Evolutionary conservation across 2,797 vertebrate species (phyloP).

Genomic region (Pseudotriccus pelzelni): DNA sequence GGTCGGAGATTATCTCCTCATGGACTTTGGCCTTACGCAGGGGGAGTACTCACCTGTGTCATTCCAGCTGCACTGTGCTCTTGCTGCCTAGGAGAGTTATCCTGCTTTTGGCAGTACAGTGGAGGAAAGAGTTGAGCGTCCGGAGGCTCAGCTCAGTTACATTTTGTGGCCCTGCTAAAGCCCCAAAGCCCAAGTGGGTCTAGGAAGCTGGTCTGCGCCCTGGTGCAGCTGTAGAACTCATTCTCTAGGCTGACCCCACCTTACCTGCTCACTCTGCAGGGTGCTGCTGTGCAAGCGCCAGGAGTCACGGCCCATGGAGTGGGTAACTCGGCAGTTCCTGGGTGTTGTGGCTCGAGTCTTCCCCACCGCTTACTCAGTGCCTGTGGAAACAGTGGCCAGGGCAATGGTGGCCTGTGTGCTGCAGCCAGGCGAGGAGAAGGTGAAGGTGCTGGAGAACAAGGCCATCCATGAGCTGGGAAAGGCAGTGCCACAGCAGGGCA

Average conservation of each 20-base stretch:
- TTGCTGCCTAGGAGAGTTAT: neutral
- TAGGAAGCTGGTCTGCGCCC: neutral
- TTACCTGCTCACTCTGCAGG: neutral
- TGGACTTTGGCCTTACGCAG: neutral
- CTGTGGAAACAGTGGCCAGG: slow-evolving; percentile 75
- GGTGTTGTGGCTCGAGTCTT: slow-evolving; percentile 59
- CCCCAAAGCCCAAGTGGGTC: fast-evolving
- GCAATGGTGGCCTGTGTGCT: slow-evolving; percentile 77
- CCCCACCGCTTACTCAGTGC: slow-evolving; percentile 78
- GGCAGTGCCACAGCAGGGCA: neutral
- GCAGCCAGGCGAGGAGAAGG: slow-evolving; percentile 57
- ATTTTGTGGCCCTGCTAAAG: neutral
- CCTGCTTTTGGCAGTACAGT: neutral
- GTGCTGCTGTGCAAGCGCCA: slow-evolving; percentile 81
- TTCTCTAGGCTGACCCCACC: neutral
- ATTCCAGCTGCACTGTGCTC: neutral
- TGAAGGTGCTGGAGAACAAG: slow-evolving; percentile 84
- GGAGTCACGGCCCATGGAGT: slow-evolving; percentile 82
- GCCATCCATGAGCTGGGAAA: slow-evolving; percentile 76
- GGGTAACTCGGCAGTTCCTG: slow-evolving; percentile 79
- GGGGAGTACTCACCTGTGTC: neutral
- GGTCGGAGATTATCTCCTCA: neutral
- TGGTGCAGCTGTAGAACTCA: neutral
- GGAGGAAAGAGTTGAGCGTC: neutral
- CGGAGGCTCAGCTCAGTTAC: neutral